Percentiles rank a stretch among this genome's conserved stretches.
Evolutionary conservation across 1,140 invertebrate species (phyloP).

Genomic region (Bombus picipes): DNA sequence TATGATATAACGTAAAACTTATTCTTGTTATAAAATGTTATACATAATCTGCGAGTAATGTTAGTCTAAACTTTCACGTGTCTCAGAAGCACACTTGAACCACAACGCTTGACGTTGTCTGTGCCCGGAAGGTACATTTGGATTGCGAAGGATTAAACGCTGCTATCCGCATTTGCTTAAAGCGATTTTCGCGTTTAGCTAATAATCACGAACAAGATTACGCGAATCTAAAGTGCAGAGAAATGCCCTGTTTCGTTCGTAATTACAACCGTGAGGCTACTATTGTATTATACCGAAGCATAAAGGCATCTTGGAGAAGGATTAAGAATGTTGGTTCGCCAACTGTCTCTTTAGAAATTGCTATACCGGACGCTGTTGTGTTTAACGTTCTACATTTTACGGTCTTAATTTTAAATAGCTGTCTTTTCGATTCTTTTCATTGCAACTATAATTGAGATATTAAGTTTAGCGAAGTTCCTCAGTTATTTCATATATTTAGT

Average conservation of each 20-base stretch:
- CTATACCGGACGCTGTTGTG: not conserved
- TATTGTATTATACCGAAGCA: not conserved
- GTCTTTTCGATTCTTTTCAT: not conserved
- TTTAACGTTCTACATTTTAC: not conserved
- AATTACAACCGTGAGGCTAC: conserved; percentile 6
- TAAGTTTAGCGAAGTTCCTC: no score
- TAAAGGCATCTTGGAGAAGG: not conserved
- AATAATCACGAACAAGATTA: conserved; percentile 27
- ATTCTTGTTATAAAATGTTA: not conserved
- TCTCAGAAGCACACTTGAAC: not conserved
- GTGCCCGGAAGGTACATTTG: conserved; percentile 19
- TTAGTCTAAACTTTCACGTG: conserved; percentile 4
- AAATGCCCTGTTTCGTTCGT: conserved; percentile 13
- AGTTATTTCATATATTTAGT: no score
- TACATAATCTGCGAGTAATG: not conserved
- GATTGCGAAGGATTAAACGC: conserved; percentile 24
- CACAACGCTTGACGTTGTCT: conserved; percentile 1
- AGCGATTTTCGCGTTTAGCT: conserved; percentile 23
- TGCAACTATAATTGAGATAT: no score
- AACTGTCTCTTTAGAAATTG: not conserved
- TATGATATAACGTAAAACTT: no score
- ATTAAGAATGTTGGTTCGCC: conserved; percentile 2
- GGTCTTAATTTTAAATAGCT: not conserved
- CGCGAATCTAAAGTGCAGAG: conserved; percentile 1
- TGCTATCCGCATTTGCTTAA: conserved; percentile 19